These are phyloP conservation scores for Upupa epops DNA, from an alignment of 2,113 vertebrate species.

Conservation along the genomic window DNA sequence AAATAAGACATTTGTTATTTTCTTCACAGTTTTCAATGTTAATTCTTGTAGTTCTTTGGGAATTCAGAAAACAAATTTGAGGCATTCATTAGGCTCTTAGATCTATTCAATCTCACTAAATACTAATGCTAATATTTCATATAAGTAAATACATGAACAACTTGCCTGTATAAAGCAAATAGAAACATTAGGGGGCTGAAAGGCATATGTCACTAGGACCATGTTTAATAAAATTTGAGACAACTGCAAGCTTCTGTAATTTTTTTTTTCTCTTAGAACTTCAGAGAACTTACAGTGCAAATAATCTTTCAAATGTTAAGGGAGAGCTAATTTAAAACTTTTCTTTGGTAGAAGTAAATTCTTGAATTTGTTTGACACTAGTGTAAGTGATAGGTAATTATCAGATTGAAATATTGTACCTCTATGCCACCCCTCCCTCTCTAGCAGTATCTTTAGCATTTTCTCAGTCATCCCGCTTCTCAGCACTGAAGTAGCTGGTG, in stretches of 20 bases:
- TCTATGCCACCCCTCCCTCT: neutral
- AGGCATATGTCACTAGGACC: neutral
- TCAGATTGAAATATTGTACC: conserved; percentile 20
- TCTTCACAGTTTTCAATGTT: neutral
- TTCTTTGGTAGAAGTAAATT: neutral
- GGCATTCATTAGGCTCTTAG: neutral
- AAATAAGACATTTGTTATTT: neutral
- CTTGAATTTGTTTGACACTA: neutral
- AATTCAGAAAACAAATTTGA: neutral
- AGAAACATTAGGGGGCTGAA: neutral
- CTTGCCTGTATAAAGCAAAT: neutral
- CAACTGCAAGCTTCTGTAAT: neutral
- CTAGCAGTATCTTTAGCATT: neutral
- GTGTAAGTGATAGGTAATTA: conserved; percentile 1
- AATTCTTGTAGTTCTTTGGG: neutral
- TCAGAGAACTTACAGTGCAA: neutral
- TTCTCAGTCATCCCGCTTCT: neutral
- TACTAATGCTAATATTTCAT: neutral
- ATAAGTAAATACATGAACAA: neutral
- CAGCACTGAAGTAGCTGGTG: conserved; percentile 28
- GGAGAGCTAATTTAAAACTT: neutral
- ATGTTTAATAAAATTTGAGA: neutral
- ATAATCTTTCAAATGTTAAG: neutral
- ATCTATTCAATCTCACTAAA: neutral
- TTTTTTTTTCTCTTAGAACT: neutral